Evolutionary conservation across 2,888 invertebrate species (phyloP).

Genomic region (Daptonema setosum): DNA sequence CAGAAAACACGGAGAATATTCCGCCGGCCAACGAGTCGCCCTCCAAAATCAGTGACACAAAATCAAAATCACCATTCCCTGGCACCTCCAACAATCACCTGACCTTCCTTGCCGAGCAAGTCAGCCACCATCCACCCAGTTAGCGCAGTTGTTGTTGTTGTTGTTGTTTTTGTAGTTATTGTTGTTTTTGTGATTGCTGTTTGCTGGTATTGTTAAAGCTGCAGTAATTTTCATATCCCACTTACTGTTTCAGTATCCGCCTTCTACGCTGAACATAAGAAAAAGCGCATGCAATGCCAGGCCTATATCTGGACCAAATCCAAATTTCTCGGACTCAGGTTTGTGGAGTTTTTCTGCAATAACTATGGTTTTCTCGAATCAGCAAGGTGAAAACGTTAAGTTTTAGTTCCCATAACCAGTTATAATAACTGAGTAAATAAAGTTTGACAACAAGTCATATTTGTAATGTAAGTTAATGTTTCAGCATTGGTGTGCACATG

Average conservation of each 20-base stretch:
- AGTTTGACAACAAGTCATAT: not conserved
- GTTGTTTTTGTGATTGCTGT: not conserved
- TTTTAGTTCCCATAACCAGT: too few species aligned
- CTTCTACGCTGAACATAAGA: conserved; percentile 88
- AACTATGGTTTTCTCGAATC: too few species aligned
- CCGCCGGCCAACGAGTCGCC: too few species aligned
- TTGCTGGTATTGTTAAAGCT: not conserved
- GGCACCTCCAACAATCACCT: conserved; percentile 71
- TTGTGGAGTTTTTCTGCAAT: too few species aligned
- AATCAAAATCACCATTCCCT: too few species aligned
- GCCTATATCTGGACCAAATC: conserved; percentile 98
- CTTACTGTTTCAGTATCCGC: conserved; percentile 51
- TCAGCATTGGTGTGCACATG: conserved; percentile 59
- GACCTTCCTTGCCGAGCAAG: conserved; percentile 87
- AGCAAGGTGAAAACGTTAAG: too few species aligned
- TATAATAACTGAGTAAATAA: conserved; percentile 12
- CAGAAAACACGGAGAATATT: too few species aligned
- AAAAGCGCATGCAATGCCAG: conserved; percentile 67
- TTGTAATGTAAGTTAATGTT: too few species aligned
- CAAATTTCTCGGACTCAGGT: conserved; percentile 85
- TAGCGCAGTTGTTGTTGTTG: conserved; percentile 19
- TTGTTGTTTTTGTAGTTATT: not conserved
- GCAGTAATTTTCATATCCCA: not conserved
- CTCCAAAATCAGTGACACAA: too few species aligned
- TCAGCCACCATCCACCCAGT: conserved; percentile 96